Evolutionary conservation across 1,140 invertebrate species (phyloP), one percentile per base, ranked within the genome.

Genomic region (Pseudachorutes palmiensis): DNA sequence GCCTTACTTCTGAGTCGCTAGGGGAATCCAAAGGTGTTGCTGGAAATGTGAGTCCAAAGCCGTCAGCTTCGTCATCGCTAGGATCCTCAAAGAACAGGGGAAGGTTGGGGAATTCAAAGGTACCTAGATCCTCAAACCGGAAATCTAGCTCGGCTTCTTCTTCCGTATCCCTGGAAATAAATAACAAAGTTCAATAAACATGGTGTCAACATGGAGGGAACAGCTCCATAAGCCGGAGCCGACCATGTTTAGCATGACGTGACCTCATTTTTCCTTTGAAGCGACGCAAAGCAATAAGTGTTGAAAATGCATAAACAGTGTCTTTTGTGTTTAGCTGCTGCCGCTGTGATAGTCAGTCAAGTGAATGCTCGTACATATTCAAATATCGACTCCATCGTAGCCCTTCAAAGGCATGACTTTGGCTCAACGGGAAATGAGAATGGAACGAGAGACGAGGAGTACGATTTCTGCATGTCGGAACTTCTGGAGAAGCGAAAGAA

Each of bases 11-110:
- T 31, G 64, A 67, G 55, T 74, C 72, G 49, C 61, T 65, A 2
- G 72, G 69, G 14, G 69, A 70, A 19, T 74, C 72, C 29, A 67
- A 57, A 26, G 72, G 72, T 5, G 72, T 71, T 1, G 68, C 70
- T 19, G 72, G 72, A 30, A 74, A 60, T 1, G 72, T 74, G 28
- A 70, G 66, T 45, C 72, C 72, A 51, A 67, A 67, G 14, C 70
- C 70, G 36, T 75, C 74, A 30, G 75, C 72, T 22, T 76, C 75
- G 22, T 75, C 76, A 70, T 76, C 75, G 58, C 72, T 67, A 63
- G 70, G 72, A 49, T 75, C 72, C 29, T 73, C 58, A 29, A 71
- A 66, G n/a, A 74, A 64, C 16, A 68, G 62, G 1, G 72, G 68
- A 1, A 74, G 24, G 2, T 57, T 26, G 30, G 67, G 70, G 59